phyloP scores from a whole-genome alignment of 2,888 invertebrate species.

The Nezara viridula region DNA sequence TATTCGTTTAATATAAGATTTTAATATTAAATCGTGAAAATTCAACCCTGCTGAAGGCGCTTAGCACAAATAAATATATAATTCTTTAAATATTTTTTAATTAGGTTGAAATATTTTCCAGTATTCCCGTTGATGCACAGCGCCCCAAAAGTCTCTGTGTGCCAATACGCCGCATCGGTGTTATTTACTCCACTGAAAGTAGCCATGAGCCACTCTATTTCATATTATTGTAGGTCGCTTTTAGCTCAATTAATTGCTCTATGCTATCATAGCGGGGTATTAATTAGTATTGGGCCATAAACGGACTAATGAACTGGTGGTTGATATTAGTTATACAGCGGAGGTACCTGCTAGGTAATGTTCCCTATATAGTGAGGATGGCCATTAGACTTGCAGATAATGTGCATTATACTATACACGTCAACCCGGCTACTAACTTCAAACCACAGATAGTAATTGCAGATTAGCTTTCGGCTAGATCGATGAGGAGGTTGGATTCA shows the following conservation, averaged over 20 bases:
- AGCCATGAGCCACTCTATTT: no score
- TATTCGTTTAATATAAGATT: no score
- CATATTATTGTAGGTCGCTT: background rate
- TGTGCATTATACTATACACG: background rate
- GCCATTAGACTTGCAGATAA: slow-evolving; percentile 28
- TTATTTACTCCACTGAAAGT: no score
- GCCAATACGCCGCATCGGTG: no score
- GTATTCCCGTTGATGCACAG: no score
- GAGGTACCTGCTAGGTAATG: background rate
- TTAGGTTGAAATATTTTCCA: no score
- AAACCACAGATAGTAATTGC: background rate
- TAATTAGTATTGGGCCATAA: background rate
- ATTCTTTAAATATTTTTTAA: no score
- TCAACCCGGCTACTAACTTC: background rate
- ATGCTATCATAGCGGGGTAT: background rate
- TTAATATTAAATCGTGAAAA: no score
- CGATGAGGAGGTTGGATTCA: background rate
- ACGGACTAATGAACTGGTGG: slow-evolving; percentile 1
- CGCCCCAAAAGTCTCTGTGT: no score
- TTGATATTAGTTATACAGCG: background rate
- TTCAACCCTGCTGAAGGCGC: no score
- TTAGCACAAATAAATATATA: no score
- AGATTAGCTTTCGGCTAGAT: background rate
- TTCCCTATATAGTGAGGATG: background rate
- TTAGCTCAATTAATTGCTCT: background rate